Percentiles rank a stretch among this genome's conserved stretches.
Evolutionary conservation across 2,113 vertebrate species (phyloP).

Genomic region (Dipodomys ordii): DNA sequence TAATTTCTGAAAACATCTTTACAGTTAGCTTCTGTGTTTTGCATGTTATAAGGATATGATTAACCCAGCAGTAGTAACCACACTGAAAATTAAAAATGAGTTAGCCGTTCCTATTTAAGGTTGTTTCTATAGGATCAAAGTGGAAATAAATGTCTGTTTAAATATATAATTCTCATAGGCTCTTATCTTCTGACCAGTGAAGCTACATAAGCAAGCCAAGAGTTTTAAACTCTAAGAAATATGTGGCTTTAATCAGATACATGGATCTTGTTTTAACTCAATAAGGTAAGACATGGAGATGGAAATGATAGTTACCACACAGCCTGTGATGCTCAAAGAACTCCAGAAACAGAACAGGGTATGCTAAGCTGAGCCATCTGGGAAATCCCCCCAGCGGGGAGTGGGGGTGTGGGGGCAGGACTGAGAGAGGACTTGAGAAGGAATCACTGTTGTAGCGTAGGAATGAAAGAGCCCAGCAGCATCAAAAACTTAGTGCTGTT

Average conservation of each 20-base stretch:
- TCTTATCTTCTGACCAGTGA: neutral
- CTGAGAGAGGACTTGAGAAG: too few species aligned
- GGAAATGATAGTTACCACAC: neutral
- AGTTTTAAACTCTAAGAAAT: neutral
- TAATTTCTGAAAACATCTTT: conserved; percentile 58
- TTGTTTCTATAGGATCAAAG: neutral
- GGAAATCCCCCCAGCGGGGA: too few species aligned
- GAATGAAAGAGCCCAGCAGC: neutral
- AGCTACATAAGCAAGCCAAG: neutral
- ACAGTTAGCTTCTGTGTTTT: neutral
- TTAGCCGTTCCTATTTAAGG: neutral
- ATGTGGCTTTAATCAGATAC: neutral
- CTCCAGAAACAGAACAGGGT: neutral
- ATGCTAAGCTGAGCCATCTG: accelerated
- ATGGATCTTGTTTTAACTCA: neutral
- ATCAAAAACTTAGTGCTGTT: too few species aligned
- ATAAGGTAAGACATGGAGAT: neutral
- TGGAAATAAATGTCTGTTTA: neutral
- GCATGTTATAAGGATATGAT: neutral
- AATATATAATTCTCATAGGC: neutral
- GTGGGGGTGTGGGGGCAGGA: too few species aligned
- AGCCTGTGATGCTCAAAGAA: neutral
- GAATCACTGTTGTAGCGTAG: neutral
- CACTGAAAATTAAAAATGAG: neutral
- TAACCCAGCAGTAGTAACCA: neutral